Conservation (phyloP, 2,888 invertebrate genomes). For the Cryptus armator region DNA sequence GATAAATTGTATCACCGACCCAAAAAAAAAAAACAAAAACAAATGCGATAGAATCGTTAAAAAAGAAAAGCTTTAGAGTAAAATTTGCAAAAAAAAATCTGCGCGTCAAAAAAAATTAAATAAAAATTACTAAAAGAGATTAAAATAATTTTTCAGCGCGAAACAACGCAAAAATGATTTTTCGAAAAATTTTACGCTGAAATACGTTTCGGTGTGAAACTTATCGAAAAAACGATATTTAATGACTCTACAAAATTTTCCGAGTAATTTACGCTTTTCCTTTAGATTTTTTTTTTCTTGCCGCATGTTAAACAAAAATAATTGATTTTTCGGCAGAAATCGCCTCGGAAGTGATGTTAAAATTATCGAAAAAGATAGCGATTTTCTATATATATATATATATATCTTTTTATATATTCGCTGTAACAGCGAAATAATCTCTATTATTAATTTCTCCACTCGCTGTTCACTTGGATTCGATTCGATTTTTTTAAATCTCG, state of each 20-base stretch:
- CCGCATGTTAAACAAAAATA: too few relatives aligned
- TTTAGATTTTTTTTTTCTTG: too few relatives aligned
- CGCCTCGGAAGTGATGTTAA: too few relatives aligned
- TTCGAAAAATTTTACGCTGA: too few relatives aligned
- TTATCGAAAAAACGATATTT: too few relatives aligned
- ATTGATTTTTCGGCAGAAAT: too few relatives aligned
- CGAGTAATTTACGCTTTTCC: too few relatives aligned
- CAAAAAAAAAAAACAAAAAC: constrained; percentile 31
- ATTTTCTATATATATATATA: constrained; percentile 6
- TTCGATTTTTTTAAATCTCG: constrained; percentile 2
- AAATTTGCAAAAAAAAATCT: constrained; percentile 3
- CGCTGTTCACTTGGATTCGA: not conserved
- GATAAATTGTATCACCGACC: constrained; percentile 23
- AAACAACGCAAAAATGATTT: not conserved
- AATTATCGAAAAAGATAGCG: not conserved
- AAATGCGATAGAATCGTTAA: constrained; percentile 24
- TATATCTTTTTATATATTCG: not conserved
- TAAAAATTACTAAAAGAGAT: constrained; percentile 4
- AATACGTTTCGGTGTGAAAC: too few relatives aligned
- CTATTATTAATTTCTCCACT: not conserved
- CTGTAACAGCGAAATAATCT: not conserved
- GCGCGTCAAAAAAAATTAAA: not conserved
- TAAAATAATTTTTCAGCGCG: not conserved
- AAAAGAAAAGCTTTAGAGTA: constrained; percentile 11
- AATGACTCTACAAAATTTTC: too few relatives aligned